These are phyloP conservation scores for Empis stercorea DNA, from an alignment of 2,888 invertebrate genomes.

Conservation along the genomic window DNA sequence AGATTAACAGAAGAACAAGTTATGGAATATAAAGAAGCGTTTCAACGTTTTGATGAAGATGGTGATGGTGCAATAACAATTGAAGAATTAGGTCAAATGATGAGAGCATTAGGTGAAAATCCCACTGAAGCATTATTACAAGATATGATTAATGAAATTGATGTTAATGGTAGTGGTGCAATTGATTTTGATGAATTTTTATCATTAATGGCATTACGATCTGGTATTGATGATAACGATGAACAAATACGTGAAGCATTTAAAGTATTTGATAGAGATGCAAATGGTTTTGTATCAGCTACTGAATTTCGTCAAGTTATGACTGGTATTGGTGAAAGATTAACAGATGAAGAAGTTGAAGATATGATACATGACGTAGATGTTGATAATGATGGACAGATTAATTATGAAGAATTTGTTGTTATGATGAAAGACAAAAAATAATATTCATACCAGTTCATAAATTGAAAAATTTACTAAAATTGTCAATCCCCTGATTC, in stretches of 20 bases:
- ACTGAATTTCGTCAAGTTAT: slow-evolving; percentile 92
- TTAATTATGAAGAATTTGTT: slow-evolving; percentile 94
- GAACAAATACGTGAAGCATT: slow-evolving; percentile 94
- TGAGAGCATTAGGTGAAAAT: slow-evolving; percentile 90
- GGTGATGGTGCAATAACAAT: slow-evolving; percentile 94
- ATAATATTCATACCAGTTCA: no score
- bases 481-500: no score
- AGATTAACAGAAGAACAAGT: background rate
- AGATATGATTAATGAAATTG: slow-evolving; percentile 97
- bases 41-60: slow-evolving; percentile 93
- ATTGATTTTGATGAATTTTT: slow-evolving; percentile 97
- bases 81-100: slow-evolving; percentile 89
- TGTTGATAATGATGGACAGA: slow-evolving; percentile 92
- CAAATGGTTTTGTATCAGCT: slow-evolving; percentile 91
- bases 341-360: slow-evolving; percentile 92
- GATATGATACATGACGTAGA: slow-evolving; percentile 95
- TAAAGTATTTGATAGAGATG: slow-evolving; percentile 94
- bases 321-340: slow-evolving; percentile 94
- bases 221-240: slow-evolving; percentile 94
- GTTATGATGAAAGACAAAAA: slow-evolving; percentile 66
- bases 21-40: slow-evolving; percentile 52
- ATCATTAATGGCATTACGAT: slow-evolving; percentile 96
- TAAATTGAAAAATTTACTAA: no score
- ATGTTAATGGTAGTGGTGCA: slow-evolving; percentile 65
- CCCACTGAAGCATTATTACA: slow-evolving; percentile 92